Conservation (phyloP, 2,888 invertebrate genomes). For the Drosophila prolongata region DNA sequence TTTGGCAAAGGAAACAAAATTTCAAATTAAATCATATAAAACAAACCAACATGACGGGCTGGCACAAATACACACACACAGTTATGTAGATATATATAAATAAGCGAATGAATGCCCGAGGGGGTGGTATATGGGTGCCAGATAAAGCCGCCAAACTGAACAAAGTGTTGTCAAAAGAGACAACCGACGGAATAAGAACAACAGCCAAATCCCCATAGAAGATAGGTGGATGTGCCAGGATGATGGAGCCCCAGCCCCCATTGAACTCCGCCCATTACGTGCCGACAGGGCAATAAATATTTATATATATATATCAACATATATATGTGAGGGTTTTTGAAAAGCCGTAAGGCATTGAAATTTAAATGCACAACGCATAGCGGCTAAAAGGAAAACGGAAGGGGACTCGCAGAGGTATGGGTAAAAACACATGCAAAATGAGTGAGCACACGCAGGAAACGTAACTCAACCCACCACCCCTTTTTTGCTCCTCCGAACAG, state of each 20-base stretch:
- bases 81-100: constrained; percentile 21
- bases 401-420: constrained; percentile 13
- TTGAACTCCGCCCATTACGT: constrained; percentile 34
- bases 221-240: constrained; percentile 41
- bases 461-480: constrained; percentile 24
- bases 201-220: constrained; percentile 13
- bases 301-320: constrained; percentile 16
- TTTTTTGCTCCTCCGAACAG: constrained; percentile 8
- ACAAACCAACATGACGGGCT: constrained; percentile 46
- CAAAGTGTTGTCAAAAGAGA: constrained; percentile 49
- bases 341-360: constrained; percentile 66
- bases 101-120: constrained; percentile 4
- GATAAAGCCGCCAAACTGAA: constrained; percentile 44
- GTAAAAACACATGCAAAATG: constrained; percentile 46
- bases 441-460: constrained; percentile 64
- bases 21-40: constrained; percentile 68
- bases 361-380: constrained; percentile 78
- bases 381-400: constrained; percentile 49
- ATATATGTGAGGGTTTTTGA: constrained; percentile 25
- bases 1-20: constrained; percentile 50
- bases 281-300: constrained; percentile 50
- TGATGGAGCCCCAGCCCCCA: constrained; percentile 6
- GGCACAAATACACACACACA: constrained; percentile 33
- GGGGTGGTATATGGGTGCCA: not conserved
- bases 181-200: constrained; percentile 30